phyloP scores from a whole-genome alignment of 2,797 vertebrate species.

The Darevskia nairensis region DNA sequence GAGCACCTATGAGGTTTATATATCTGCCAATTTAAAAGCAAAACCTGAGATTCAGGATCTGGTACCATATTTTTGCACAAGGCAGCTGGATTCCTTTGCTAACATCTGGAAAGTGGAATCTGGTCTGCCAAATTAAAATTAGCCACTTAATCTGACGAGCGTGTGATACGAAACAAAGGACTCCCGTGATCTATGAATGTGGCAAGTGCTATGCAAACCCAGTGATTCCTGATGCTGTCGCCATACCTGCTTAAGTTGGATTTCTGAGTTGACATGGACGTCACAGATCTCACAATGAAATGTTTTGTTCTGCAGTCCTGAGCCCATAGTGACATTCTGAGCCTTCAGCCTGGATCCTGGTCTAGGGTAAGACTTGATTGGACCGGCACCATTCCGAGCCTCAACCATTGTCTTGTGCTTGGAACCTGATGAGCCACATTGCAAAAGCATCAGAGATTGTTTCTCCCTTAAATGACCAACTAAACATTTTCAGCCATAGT shows the following conservation, averaged over 20 bases:
- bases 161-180: background rate
- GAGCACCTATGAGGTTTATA: background rate
- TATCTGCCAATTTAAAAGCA: background rate
- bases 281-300: constrained; percentile 99
- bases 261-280: constrained; percentile 97
- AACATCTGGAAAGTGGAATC: background rate
- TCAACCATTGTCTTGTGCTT: constrained; percentile 99
- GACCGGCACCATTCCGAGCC: constrained; percentile 92
- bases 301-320: constrained; percentile 95
- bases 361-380: constrained; percentile 95
- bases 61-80: background rate
- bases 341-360: constrained; percentile 92
- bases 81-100: background rate
- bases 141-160: background rate
- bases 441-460: background rate
- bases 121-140: background rate
- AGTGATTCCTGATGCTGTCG: background rate
- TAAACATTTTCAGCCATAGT: background rate
- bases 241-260: constrained; percentile 97
- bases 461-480: background rate
- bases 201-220: background rate
- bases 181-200: background rate
- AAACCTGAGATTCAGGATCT: background rate
- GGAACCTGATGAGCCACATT: constrained; percentile 81
- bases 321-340: constrained; percentile 87